Percentiles rank a stretch among this genome's conserved stretches.
These are phyloP conservation scores for Syrmaticus mikado DNA, from an alignment of 2,113 vertebrate genomes.

Conservation along the genomic window DNA sequence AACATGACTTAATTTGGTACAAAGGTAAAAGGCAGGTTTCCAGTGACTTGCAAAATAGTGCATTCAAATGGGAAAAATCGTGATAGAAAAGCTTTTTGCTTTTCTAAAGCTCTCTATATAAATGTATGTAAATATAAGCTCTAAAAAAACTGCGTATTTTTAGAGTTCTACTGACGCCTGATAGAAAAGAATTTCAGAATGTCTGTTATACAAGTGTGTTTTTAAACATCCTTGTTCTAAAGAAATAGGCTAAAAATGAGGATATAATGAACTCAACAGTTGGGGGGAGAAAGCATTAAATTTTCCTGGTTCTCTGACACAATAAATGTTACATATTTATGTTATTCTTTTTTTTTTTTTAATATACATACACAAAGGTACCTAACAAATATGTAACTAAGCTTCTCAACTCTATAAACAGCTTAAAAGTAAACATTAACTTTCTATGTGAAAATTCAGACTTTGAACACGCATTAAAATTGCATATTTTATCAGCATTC, in stretches of 20 bases:
- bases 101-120: no score
- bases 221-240: background rate
- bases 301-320: background rate
- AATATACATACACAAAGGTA: background rate
- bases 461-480: background rate
- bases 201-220: background rate
- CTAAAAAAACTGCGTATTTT: background rate
- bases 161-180: background rate
- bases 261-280: background rate
- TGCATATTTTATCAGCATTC: background rate
- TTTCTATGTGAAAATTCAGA: background rate
- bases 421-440: background rate
- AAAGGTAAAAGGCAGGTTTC: background rate
- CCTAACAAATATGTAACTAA: background rate
- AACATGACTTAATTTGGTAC: background rate
- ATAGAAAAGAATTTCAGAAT: background rate
- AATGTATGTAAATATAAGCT: no score
- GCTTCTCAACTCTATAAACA: background rate
- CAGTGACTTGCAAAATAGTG: background rate
- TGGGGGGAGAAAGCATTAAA: background rate
- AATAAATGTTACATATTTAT: background rate
- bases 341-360: background rate
- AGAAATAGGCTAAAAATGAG: background rate
- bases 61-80: background rate
- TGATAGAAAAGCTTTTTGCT: background rate